A percentile compares a stretch with the other conserved stretches of the same genome.
Evolutionary conservation across 2,888 invertebrate genomes (phyloP).

Genomic region (Minunthozetes semirufus): DNA sequence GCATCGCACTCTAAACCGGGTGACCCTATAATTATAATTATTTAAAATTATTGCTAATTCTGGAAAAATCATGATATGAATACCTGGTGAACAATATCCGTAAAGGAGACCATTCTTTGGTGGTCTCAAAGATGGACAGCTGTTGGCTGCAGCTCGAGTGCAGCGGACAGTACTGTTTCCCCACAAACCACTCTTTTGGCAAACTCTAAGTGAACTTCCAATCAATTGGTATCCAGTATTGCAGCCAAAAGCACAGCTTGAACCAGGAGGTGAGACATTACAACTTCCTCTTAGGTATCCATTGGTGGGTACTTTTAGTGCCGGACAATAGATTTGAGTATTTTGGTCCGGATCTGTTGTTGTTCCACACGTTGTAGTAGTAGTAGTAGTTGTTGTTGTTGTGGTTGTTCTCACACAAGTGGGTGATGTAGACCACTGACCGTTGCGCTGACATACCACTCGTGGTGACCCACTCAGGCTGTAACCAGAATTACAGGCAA

Average conservation of each 20-base stretch:
- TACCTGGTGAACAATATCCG: constrained; percentile 7
- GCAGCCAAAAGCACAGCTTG: neutral
- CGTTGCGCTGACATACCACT: neutral
- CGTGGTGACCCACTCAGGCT: neutral
- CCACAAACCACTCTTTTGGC: neutral
- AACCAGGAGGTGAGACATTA: neutral
- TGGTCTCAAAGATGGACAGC: neutral
- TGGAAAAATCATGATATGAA: too few relatives aligned
- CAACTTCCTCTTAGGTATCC: neutral
- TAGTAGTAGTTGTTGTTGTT: neutral
- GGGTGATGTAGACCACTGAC: neutral
- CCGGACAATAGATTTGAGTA: neutral
- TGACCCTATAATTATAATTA: neutral
- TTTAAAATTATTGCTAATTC: neutral
- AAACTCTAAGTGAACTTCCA: neutral
- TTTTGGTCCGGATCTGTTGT: neutral
- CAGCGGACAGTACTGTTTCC: neutral
- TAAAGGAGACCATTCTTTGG: neutral
- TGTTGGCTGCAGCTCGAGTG: too few relatives aligned
- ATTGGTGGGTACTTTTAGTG: neutral
- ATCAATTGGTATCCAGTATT: constrained; percentile 7
- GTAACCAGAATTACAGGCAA: constrained; percentile 4
- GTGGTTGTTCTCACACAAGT: neutral
- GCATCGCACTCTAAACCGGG: neutral
- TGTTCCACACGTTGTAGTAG: neutral